These are phyloP conservation scores for Caenorhabditis japonica DNA, from an alignment of 2,888 invertebrate genomes.

Conservation along the genomic window DNA sequence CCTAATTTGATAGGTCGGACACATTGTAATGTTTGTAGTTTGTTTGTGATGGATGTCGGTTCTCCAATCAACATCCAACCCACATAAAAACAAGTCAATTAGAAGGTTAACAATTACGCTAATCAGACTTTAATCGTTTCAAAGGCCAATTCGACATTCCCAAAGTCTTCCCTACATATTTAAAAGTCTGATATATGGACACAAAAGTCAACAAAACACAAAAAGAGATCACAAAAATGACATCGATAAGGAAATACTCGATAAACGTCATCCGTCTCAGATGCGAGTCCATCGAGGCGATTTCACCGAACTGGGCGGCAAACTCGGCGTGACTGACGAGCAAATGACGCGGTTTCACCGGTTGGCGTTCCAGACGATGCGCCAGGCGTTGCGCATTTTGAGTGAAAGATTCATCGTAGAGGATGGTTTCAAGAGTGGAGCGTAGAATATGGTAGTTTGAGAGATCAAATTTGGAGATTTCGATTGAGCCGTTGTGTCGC, in stretches of 20 bases:
- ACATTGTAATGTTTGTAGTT: constrained; percentile 2
- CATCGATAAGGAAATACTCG: constrained; percentile 10
- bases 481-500: constrained; percentile 12
- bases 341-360: constrained; percentile 8
- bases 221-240: not conserved
- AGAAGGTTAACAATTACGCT: not conserved
- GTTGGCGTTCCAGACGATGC: constrained; percentile 4
- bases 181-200: not conserved
- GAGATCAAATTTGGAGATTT: constrained; percentile 24
- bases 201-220: not conserved
- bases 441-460: not conserved
- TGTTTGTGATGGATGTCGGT: too few relatives aligned
- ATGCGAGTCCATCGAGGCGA: not conserved
- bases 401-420: not conserved
- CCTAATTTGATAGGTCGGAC: not conserved
- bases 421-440: not conserved
- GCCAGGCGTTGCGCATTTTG: constrained; percentile 1
- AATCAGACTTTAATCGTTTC: constrained; percentile 3
- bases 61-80: too few relatives aligned
- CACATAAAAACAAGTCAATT: too few relatives aligned
- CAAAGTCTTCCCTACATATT: not conserved
- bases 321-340: constrained; percentile 33
- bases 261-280: constrained; percentile 4
- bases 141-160: not conserved
- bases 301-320: constrained; percentile 27